Percentiles rank a stretch among this genome's conserved stretches.
phyloP scores from a whole-genome alignment of 1,140 invertebrate species.

The Brachionus paranguensis region DNA sequence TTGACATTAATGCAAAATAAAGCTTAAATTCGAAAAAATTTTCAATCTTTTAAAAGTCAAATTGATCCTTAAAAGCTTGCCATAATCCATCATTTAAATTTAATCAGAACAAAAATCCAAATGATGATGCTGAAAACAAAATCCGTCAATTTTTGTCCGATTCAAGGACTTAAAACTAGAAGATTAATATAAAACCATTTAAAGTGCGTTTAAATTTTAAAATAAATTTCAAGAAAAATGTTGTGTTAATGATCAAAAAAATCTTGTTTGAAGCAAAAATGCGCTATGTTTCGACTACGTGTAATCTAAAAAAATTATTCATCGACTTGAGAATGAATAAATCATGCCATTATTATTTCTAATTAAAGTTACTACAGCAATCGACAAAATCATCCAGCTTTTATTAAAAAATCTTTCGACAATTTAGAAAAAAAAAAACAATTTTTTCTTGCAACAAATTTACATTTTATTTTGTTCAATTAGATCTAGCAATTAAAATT shows the following conservation, averaged over 20 bases:
- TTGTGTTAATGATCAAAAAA: not conserved
- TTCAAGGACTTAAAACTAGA: not conserved
- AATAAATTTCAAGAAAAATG: not conserved
- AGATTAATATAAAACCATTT: not conserved
- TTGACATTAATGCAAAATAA: too few relatives aligned
- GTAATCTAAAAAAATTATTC: not conserved
- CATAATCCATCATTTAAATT: not conserved
- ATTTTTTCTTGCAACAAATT: not conserved
- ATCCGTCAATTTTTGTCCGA: not conserved
- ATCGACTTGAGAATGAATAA: not conserved
- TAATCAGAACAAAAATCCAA: not conserved
- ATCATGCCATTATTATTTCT: not conserved
- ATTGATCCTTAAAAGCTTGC: not conserved
- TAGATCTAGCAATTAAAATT: not conserved
- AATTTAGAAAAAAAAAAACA: not conserved
- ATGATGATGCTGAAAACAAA: not conserved
- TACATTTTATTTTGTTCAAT: not conserved
- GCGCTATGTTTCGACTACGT: not conserved
- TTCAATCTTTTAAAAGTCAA: not conserved
- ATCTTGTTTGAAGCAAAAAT: not conserved
- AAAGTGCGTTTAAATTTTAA: not conserved
- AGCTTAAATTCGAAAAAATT: too few relatives aligned
- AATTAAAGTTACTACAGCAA: not conserved
- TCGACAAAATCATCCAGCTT: not conserved
- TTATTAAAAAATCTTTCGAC: not conserved